Base-by-base conservation (phyloP, 2,113 vertebrate genomes). In the Redunca redunca region DNA sequence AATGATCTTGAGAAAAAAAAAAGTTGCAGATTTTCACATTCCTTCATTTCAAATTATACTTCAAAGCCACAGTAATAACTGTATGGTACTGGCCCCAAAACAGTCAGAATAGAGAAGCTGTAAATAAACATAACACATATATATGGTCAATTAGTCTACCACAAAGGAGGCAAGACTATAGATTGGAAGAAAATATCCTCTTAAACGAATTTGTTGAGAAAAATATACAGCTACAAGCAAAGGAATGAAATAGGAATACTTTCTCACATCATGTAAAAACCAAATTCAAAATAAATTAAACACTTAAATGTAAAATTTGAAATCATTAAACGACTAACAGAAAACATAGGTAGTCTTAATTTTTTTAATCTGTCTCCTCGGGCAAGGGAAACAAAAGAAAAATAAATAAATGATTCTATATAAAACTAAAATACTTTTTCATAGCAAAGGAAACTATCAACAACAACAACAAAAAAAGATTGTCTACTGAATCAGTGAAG, bases 291-390 rank as follows among this genome's bases (percentile, higher is more conserved):
- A 52, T 82, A 21, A 30, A 80, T 17, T 17, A 50, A 82, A 82
- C 30, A 52, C 6, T 12, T 82, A 52, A 52, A 33, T 81, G 48
- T 33, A 81, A n/a, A 30, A 81, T 50, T 52, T 30, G 48, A 50
- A 21, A 52, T 30, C 30, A 19, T 30, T 52, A 81, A 52, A 81
- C 28, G 21, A 28, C 16, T 52, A 21, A 17, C 10, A 33, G 16
- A 33, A 81, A 81, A 33, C 28, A 16, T 43, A 67, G 17, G 9
- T 5, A 36, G 17, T 36, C 64, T 67, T 64, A 67, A 9, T 64
- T 19, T 10, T 81, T 50, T 58, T 0, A 2, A 81, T 52, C 9
- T 48, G 17, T 52, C 78, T 52, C 2, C 43, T 78, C 4, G 0
- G 30, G 9, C 46, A 81, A 81, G 46, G 28, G 28, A 50, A 81